Percentiles rank a stretch among this genome's conserved stretches.
Evolutionary conservation across 1,140 invertebrate species (phyloP).

Genomic region (Cydia pomonella): DNA sequence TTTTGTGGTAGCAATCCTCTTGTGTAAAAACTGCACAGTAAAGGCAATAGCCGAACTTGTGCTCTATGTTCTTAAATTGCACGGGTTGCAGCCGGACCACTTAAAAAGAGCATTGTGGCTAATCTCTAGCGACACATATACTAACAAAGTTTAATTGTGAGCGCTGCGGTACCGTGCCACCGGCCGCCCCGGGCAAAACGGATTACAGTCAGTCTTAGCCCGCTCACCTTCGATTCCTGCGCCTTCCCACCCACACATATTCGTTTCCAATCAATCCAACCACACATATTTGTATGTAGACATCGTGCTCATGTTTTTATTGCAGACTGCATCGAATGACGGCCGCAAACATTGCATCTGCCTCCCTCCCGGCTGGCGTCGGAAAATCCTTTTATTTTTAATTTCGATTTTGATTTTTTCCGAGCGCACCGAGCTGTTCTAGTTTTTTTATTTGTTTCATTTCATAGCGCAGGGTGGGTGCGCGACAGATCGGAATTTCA

Average conservation of each 20-base stretch:
- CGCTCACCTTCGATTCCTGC: constrained; percentile 74
- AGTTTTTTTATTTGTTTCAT: constrained; percentile 79
- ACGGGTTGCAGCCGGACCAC: constrained; percentile 65
- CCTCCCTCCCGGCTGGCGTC: constrained; percentile 64
- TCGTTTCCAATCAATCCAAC: constrained; percentile 79
- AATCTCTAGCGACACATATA: constrained; percentile 79
- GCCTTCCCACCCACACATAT: constrained; percentile 66
- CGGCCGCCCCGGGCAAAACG: constrained; percentile 73
- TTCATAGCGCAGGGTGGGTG: constrained; percentile 79
- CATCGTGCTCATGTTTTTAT: constrained; percentile 73
- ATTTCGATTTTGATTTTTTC: constrained; percentile 80
- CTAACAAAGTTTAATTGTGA: constrained; percentile 81
- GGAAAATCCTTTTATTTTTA: constrained; percentile 78
- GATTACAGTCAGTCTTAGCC: constrained; percentile 80
- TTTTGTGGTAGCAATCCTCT: neutral
- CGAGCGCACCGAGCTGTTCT: constrained; percentile 70
- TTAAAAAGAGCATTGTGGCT: constrained; percentile 78
- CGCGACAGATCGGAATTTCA: constrained; percentile 80
- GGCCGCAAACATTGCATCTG: constrained; percentile 77
- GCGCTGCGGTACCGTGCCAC: constrained; percentile 54
- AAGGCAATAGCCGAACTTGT: constrained; percentile 61
- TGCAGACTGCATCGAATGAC: constrained; percentile 76
- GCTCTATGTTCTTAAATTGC: constrained; percentile 73
- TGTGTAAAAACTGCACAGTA: neutral
- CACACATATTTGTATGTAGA: constrained; percentile 78